Evolutionary conservation across 2,113 vertebrate species (phyloP).

Genomic region (Craseonycteris thonglongyai): DNA sequence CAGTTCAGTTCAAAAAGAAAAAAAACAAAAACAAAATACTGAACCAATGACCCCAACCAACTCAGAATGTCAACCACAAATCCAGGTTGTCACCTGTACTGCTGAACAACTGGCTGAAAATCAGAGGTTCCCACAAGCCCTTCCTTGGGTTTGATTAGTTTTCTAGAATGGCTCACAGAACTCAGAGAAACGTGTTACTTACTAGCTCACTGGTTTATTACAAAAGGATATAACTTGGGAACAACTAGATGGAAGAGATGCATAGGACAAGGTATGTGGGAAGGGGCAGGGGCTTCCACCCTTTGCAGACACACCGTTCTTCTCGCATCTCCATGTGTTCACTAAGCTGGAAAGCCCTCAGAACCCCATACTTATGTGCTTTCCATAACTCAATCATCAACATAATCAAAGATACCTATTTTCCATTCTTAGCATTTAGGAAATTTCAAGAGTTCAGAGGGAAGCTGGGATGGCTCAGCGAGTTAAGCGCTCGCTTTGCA

Average conservation of each 20-base stretch:
- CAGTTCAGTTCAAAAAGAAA: no score
- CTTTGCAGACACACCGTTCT: neutral
- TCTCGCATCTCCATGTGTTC: neutral
- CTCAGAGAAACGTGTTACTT: neutral
- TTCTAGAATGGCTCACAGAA: neutral
- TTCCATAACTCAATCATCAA: neutral
- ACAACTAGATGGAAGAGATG: neutral
- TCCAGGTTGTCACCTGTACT: neutral
- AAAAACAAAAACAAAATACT: no score
- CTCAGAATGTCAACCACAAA: neutral
- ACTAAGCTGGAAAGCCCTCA: neutral
- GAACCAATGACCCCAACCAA: no score
- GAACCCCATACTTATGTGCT: neutral
- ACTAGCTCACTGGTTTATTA: neutral
- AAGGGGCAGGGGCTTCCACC: neutral
- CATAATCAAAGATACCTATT: neutral
- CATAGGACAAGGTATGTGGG: neutral
- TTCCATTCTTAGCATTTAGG: neutral
- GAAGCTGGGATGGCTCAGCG: no score
- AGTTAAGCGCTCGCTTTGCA: no score
- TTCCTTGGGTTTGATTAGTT: neutral
- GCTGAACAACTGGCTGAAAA: neutral
- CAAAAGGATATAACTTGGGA: neutral
- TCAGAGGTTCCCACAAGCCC: neutral
- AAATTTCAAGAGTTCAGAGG: neutral